Evolutionary conservation across 2,888 invertebrate species (phyloP).

Genomic region (Agrypnus murinus): DNA sequence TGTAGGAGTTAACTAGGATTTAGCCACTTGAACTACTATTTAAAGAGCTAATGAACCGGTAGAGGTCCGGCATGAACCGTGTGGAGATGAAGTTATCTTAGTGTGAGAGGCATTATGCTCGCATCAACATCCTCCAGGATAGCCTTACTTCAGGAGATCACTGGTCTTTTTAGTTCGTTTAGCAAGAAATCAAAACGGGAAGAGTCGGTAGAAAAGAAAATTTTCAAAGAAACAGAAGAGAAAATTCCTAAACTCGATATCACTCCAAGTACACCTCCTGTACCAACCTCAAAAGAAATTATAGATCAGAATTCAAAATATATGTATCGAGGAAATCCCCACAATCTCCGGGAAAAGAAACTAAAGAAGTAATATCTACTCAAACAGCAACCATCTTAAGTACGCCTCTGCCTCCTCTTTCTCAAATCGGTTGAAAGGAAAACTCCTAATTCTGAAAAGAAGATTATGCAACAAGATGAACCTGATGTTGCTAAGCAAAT

Average conservation of each 20-base stretch:
- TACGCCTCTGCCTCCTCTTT: slow-evolving; percentile 38
- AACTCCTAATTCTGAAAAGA: slow-evolving; percentile 52
- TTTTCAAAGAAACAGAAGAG: slow-evolving; percentile 9
- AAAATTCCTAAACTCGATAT: no score
- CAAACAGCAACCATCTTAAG: no score
- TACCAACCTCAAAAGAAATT: slow-evolving; percentile 40
- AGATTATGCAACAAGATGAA: no score
- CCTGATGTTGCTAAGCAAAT: no score
- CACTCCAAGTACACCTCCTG: not conserved
- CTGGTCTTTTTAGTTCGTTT: slow-evolving; percentile 58
- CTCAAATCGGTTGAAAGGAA: slow-evolving; percentile 56
- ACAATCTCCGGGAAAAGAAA: slow-evolving; percentile 34
- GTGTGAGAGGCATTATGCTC: no score
- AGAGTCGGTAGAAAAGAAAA: slow-evolving; percentile 40
- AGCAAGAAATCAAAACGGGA: slow-evolving; percentile 57
- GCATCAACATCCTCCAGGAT: no score
- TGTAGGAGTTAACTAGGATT: no score
- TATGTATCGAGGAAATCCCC: not conserved
- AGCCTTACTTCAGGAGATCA: slow-evolving; percentile 55
- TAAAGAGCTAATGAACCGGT: no score
- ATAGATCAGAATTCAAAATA: slow-evolving; percentile 51
- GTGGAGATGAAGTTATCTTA: no score
- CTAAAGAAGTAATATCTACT: no score
- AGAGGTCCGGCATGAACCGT: no score
- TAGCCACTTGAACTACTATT: no score